phyloP scores from a whole-genome alignment of 2,113 vertebrate species.

The Psittacara wagleri region DNA sequence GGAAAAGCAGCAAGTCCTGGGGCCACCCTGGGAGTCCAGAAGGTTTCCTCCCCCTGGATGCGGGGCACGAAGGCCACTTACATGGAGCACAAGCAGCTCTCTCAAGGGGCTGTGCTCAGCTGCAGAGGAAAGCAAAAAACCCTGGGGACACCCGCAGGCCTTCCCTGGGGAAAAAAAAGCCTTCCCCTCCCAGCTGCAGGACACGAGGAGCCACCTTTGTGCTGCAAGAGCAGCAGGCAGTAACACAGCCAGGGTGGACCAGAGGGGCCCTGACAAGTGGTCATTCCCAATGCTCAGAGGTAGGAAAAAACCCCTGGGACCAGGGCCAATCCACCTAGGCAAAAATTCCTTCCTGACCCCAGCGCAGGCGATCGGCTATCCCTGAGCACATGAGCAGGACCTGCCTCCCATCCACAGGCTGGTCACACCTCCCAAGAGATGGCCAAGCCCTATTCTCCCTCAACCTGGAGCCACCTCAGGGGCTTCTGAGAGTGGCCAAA shows the following conservation, averaged over 20 bases:
- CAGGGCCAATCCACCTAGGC: background rate
- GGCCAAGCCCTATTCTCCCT: background rate
- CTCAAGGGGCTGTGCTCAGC: background rate
- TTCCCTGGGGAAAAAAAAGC: background rate
- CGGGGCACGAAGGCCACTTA: background rate
- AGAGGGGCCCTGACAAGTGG: background rate
- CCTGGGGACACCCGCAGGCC: background rate
- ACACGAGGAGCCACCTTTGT: background rate
- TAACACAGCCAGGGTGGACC: background rate
- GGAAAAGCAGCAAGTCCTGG: background rate
- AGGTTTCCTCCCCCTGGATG: background rate
- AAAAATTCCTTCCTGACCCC: background rate
- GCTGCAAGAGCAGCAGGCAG: background rate
- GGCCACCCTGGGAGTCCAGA: background rate
- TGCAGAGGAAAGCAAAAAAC: background rate
- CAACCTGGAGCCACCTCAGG: background rate
- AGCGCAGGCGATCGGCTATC: background rate
- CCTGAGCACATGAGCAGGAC: background rate
- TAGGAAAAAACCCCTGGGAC: background rate
- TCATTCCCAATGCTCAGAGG: background rate
- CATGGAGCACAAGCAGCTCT: background rate
- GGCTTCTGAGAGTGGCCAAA: background rate
- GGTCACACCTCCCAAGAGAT: background rate
- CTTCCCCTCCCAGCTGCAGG: background rate
- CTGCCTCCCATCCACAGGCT: background rate